Conservation (phyloP, 2,797 vertebrate species). For the Perodicticus potto region DNA sequence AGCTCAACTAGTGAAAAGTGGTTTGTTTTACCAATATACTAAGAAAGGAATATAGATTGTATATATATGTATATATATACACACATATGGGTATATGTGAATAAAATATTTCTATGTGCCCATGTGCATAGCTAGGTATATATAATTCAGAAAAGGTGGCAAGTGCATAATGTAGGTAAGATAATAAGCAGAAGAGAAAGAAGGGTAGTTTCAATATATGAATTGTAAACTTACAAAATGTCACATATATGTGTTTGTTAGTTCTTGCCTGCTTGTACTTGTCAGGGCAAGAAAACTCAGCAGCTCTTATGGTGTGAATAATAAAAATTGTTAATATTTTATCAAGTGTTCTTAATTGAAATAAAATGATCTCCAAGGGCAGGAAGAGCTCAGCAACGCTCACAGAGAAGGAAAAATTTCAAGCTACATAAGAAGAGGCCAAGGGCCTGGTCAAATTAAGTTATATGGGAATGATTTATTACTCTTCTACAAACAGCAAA, state of each 20-base stretch:
- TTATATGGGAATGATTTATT: slow-evolving; percentile 13
- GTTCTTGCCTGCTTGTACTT: neutral
- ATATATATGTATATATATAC: too few species aligned
- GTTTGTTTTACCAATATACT: neutral
- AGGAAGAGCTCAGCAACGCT: neutral
- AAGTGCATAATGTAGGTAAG: neutral
- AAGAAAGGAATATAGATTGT: neutral
- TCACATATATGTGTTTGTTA: neutral
- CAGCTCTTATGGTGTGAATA: neutral
- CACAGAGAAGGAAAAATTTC: neutral
- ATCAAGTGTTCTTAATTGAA: slow-evolving; percentile 44
- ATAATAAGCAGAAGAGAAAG: neutral
- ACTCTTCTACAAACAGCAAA: slow-evolving; percentile 3
- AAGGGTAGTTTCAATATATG: neutral
- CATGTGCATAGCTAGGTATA: neutral
- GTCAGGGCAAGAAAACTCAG: too few species aligned
- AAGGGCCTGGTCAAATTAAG: neutral
- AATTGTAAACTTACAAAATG: slow-evolving; percentile 22
- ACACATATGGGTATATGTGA: neutral
- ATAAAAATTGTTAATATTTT: slow-evolving; percentile 22
- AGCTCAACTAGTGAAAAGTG: slow-evolving; percentile 24
- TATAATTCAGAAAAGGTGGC: slow-evolving; percentile 12
- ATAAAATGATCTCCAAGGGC: neutral
- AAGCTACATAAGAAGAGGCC: neutral
- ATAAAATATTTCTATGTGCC: neutral